Base-by-base conservation (phyloP, 2,113 vertebrate genomes). In the Crotalus viridis region DNA sequence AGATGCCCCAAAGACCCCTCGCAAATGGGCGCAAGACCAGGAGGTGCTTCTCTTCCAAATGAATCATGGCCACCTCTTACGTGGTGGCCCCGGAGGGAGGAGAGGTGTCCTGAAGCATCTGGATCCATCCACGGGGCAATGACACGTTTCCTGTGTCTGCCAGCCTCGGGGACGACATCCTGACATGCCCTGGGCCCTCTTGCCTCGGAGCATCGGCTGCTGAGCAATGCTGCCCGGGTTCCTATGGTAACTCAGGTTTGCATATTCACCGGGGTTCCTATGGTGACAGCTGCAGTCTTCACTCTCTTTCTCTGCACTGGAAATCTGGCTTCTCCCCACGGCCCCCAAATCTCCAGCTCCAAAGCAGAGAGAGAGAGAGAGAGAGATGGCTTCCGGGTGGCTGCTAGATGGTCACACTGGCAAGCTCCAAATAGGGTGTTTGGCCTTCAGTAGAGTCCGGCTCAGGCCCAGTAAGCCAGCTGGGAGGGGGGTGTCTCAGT, bases 191-290 rank as follows among this genome's bases (percentile, higher is more conserved):
- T 12, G 0, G 0, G 1, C 85, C 0, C 0, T 0, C 91, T 33
- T 86, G 90, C 85, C 81, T 52, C 93, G 21, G 93, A 69, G 74
- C 90, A 17, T 46, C 0, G 0, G 89, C 89, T 0, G 85, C 88
- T 39, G 93, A 91, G 88, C 3, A 0, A 0, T 6, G 74, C 52
- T 55, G 48, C 33, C 94, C 9, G 0, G 17, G 94, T 46, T 57
- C 94, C 95, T 56, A 89, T 69, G 90, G 95, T 96, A 96, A 61
- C 95, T 85, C 92, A 24, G 94, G 95, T 94, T 93, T 94, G 88
- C 51, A 61, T 46, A 89, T 48, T 54, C 85, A 94, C 85, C 59
- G 93, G 93, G 81, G 96, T 96, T 96, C 95, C 96, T 90, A 95
- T 96, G 95, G 88, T 94, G 95, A 96, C 93, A 0, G 19, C 57